These are phyloP conservation scores for Coelopa frigida DNA, from an alignment of 1,140 invertebrate genomes.

Conservation along the genomic window DNA sequence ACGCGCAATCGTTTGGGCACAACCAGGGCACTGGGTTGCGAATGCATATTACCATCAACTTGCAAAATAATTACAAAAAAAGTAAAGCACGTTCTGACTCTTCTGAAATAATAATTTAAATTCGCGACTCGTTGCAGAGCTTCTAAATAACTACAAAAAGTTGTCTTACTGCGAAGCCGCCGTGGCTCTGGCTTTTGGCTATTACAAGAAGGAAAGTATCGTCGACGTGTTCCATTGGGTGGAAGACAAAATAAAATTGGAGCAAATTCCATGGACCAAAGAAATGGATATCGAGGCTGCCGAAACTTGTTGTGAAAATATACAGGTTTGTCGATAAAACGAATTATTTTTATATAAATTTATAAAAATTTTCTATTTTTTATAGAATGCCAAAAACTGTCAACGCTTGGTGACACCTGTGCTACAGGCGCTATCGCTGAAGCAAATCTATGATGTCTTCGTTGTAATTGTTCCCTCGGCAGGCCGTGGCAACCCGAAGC, in stretches of 20 bases:
- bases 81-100: conserved; percentile 19
- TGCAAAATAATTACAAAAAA: conserved; percentile 25
- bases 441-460: conserved; percentile 29
- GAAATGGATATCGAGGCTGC: conserved; percentile 25
- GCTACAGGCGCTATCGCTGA: conserved; percentile 17
- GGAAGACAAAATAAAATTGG: conserved; percentile 17
- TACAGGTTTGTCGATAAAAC: conserved; percentile 6
- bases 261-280: conserved; percentile 20
- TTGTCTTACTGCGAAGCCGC: conserved; percentile 23
- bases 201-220: conserved; percentile 24
- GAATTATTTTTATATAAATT: conserved; percentile 2
- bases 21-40: conserved; percentile 25
- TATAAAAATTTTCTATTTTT: conserved; percentile 3
- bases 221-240: conserved; percentile 27
- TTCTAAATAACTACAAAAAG: conserved; percentile 13
- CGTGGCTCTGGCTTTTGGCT: conserved; percentile 33
- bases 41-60: conserved; percentile 31
- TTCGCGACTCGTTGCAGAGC: conserved; percentile 6
- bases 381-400: conserved; percentile 22
- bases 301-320: conserved; percentile 14
- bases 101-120: not conserved
- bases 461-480: conserved; percentile 32
- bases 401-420: conserved; percentile 23
- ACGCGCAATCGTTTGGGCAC: conserved; percentile 26
- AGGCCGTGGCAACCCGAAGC: conserved; percentile 26